These are phyloP conservation scores for Circaetus cinerascens DNA, from an alignment of 2,113 vertebrate genomes.

Conservation along the genomic window DNA sequence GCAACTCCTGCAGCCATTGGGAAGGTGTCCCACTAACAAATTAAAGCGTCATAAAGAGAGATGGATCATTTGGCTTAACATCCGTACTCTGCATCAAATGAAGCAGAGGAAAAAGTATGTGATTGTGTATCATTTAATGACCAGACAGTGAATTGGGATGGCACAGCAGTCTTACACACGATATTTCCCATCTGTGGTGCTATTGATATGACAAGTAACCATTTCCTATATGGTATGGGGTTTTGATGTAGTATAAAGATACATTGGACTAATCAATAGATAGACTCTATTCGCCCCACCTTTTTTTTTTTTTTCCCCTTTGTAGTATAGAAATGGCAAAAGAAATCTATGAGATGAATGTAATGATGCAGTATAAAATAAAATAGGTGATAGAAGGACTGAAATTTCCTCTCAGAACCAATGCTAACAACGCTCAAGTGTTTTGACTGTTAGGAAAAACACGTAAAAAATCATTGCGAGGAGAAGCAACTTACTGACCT, in stretches of 20 bases:
- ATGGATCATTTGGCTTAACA: not conserved
- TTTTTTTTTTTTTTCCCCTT: not conserved
- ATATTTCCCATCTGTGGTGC: not conserved
- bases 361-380: not conserved
- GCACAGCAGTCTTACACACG: not conserved
- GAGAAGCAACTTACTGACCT: conserved; percentile 76
- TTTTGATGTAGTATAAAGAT: not conserved
- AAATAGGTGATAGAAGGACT: not conserved
- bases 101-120: not conserved
- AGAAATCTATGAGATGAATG: not conserved
- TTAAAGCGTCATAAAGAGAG: not conserved
- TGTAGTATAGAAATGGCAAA: not conserved
- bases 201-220: not conserved
- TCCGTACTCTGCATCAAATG: not conserved
- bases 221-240: not conserved
- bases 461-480: not conserved
- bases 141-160: not conserved
- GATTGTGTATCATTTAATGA: not conserved
- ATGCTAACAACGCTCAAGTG: not conserved
- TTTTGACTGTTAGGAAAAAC: not conserved
- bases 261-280: not conserved
- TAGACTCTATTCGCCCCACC: fast-evolving
- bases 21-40: not conserved
- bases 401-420: not conserved
- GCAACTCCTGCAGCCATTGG: not conserved